These are phyloP conservation scores for Parotia lawesii DNA, from an alignment of 2,113 vertebrate species.

Conservation along the genomic window DNA sequence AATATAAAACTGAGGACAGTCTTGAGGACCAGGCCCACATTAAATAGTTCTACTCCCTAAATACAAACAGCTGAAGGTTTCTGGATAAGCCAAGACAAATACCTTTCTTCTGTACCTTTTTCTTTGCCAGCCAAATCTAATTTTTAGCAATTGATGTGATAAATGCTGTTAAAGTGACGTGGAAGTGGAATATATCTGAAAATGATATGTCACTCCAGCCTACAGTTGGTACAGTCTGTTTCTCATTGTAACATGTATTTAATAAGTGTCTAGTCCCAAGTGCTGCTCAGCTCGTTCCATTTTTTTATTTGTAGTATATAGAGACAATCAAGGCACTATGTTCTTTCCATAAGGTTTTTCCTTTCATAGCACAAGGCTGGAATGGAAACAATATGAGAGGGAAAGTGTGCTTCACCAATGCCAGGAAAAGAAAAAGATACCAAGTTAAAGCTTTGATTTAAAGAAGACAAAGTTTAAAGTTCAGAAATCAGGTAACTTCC, in stretches of 20 bases:
- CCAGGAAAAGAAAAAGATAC: not conserved
- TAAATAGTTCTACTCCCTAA: constrained; percentile 14
- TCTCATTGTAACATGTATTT: not conserved
- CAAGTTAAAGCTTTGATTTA: not conserved
- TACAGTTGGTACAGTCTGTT: not conserved
- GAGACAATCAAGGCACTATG: not conserved
- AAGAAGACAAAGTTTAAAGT: not conserved
- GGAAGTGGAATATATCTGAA: not conserved
- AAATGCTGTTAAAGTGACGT: not conserved
- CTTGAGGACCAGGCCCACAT: not conserved
- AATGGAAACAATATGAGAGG: constrained; percentile 5
- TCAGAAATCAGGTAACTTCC: not conserved
- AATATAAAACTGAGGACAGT: not conserved
- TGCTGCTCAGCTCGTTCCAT: not conserved
- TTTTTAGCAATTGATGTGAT: not conserved
- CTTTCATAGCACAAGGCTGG: not conserved
- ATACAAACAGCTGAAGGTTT: constrained; percentile 22
- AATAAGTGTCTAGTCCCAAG: not conserved
- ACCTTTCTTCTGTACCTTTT: not conserved
- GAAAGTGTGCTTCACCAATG: not conserved
- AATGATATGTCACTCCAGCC: not conserved
- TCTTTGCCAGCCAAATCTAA: not conserved
- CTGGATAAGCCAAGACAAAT: constrained; percentile 36
- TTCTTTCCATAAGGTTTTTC: constrained; percentile 43
- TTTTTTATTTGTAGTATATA: not conserved